Base-by-base conservation (phyloP, 2,888 invertebrate genomes). In the Cynaeus angustus region DNA sequence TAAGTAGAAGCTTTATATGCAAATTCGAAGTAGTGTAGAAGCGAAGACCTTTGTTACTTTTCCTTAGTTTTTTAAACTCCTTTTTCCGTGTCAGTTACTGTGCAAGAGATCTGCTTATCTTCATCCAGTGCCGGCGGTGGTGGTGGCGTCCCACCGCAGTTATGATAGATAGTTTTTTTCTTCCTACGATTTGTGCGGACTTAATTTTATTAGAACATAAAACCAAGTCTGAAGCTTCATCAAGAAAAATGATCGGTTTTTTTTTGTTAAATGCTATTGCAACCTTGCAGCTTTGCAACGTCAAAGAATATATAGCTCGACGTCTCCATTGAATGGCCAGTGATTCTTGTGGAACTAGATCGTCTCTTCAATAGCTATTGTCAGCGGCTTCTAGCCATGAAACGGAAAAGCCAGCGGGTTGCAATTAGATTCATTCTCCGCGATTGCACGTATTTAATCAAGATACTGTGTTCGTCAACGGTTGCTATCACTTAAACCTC, bases 381-480 rank as follows among this genome's bases (percentile, higher is more conserved):
- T 66, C 64, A 61, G 48, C 61, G 61, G 45, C 53, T 68, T 62
- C 58, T 37, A 66, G 16, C 56, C 59, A 59, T 67, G 52, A 38
- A 68, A 62, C 46, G 68, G 62, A 68, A 68, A 46, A 68, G 53
- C 61, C 50, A 64, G 41, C 38, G 55, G 55, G n/a, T 38, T 45
- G 61, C 72, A 72, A 72, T 72, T 69, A 72, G 68, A 69, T 52
- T 55, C 65, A 56, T 71, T 65, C 64, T 59, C 53, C 46, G 46
- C 58, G 65, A 71, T 68, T 68, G 65, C 71, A 71, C 65, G 68
- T 69, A 72, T 72, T 72, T 69, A 72, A 72, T 72, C 69, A 71
- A 68, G 68, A 68, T 66, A 72, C 66, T 59, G 55, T 58, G 52
- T 65, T 66, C 64, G 65, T 68, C 68, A 68, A 71, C 65, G 65